phyloP scores from a whole-genome alignment of 2,113 vertebrate genomes.

The Galemys pyrenaicus region DNA sequence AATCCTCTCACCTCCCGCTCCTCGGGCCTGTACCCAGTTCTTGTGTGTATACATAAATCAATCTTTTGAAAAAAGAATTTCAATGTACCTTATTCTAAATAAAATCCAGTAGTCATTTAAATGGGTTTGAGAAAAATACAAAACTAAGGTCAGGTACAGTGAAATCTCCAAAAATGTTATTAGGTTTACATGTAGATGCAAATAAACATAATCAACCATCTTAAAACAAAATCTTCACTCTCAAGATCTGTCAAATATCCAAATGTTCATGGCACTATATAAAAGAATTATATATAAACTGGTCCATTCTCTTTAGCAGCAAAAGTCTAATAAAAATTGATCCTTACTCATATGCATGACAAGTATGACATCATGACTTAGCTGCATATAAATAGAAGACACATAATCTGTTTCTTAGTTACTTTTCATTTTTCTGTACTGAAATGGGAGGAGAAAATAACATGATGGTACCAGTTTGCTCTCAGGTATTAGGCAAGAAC shows the following conservation, averaged over 20 bases:
- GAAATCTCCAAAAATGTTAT: neutral
- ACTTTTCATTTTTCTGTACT: neutral
- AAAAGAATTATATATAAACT: neutral
- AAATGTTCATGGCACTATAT: neutral
- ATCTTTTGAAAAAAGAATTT: conserved; percentile 25
- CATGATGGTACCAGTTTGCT: neutral
- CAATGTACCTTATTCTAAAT: conserved; percentile 54
- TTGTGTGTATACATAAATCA: too few species aligned
- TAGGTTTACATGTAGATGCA: conserved; percentile 31
- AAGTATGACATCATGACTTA: neutral
- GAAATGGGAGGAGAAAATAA: neutral
- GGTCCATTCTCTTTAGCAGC: neutral
- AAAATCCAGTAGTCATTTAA: conserved; percentile 24
- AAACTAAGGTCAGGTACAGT: neutral
- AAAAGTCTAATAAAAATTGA: conserved; percentile 35
- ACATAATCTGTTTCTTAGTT: neutral
- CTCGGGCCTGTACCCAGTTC: too few species aligned
- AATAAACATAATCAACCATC: conserved; percentile 35
- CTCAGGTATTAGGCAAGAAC: neutral
- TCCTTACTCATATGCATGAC: neutral
- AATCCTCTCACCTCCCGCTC: too few species aligned
- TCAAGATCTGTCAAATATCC: conserved; percentile 21
- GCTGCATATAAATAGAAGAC: neutral
- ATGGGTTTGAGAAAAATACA: conserved; percentile 24
- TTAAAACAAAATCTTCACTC: conserved; percentile 36